phyloP scores from a whole-genome alignment of 1,140 invertebrate species.

The Drosophila repletoides region DNA sequence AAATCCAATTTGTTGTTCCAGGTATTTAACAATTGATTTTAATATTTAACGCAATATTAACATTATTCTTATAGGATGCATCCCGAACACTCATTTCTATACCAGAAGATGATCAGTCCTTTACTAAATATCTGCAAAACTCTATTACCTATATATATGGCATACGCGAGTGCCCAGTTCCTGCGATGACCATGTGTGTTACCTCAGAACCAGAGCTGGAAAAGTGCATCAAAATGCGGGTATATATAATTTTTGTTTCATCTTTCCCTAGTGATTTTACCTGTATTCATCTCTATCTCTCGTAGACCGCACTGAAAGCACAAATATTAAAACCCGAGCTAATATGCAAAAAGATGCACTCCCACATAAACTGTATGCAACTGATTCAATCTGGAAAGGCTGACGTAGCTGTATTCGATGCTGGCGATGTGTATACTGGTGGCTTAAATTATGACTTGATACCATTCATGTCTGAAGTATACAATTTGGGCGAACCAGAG shows the following conservation, averaged over 20 bases:
- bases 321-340: conserved; percentile 95
- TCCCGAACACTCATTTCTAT: conserved; percentile 86
- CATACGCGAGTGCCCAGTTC: conserved; percentile 91
- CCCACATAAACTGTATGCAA: conserved; percentile 95
- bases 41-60: background rate
- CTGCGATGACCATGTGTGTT: conserved; percentile 92
- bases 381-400: conserved; percentile 89
- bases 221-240: conserved; percentile 97
- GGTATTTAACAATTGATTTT: conserved; percentile 76
- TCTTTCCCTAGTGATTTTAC: background rate
- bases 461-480: conserved; percentile 95
- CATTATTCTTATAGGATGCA: conserved; percentile 85
- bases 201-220: conserved; percentile 94
- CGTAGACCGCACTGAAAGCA: conserved; percentile 91
- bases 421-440: conserved; percentile 96
- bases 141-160: conserved; percentile 88
- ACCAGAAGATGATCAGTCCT: conserved; percentile 84
- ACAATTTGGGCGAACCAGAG: conserved; percentile 91
- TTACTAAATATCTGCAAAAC: conserved; percentile 87
- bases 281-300: background rate
- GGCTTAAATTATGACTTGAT: conserved; percentile 91
- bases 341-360: conserved; percentile 92
- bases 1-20: conserved; percentile 88
- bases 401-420: conserved; percentile 95
- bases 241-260: conserved; percentile 73